phyloP scores from a whole-genome alignment of 2,113 vertebrate species.

The Oncorhynchus kisutch region DNA sequence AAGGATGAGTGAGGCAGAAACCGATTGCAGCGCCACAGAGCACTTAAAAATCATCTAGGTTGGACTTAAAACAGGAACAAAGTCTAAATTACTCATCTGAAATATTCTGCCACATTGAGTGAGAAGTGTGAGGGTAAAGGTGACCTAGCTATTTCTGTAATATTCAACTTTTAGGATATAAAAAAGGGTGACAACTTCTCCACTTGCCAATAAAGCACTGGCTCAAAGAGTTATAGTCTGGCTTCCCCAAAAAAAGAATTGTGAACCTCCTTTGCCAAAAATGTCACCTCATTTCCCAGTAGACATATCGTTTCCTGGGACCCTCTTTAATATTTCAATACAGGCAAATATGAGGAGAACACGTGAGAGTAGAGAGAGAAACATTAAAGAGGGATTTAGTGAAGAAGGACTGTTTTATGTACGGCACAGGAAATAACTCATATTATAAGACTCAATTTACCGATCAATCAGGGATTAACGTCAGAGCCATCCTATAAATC shows the following conservation, averaged over 20 bases:
- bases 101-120: conserved; percentile 6
- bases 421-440: conserved; percentile 28
- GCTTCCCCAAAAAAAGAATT: background rate
- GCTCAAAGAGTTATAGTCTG: background rate
- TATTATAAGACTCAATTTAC: conserved; percentile 50
- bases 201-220: background rate
- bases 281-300: background rate
- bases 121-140: background rate
- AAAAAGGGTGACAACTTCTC: background rate
- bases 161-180: background rate
- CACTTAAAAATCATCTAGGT: conserved; percentile 16
- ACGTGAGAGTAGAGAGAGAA: conserved; percentile 2
- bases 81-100: background rate
- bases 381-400: conserved; percentile 28
- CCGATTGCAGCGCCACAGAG: conserved; percentile 8
- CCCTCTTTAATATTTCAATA: background rate
- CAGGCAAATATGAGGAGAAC: conserved; percentile 5
- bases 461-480: conserved; percentile 45
- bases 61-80: conserved; percentile 20
- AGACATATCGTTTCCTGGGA: background rate
- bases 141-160: background rate
- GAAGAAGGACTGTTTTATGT: conserved; percentile 30
- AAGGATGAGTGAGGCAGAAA: conserved; percentile 17
- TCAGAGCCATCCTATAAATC: conserved; percentile 42
- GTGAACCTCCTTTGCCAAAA: background rate